Base-by-base conservation (phyloP, 1,140 invertebrate species). In the Cataglyphis hispanica region DNA sequence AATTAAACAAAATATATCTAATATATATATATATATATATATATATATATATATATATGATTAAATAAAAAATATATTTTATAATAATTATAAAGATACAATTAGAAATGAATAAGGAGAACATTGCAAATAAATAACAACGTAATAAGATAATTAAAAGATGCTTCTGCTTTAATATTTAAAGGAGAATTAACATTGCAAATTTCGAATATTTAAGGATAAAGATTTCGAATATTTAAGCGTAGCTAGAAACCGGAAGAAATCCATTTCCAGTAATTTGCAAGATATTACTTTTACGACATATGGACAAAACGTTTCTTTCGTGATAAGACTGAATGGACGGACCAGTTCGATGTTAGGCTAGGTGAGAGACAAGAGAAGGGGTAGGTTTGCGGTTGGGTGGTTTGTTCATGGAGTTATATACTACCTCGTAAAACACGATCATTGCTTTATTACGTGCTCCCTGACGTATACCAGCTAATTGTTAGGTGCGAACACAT, bases 371-470 rank as follows among this genome's bases (percentile, higher is more conserved):
- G 84, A 88, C 81, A 87, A 67, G 80, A 83, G 88, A 88, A 88
- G 87, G 77, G 67, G 61, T 86, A 64, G 61, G 50, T 86, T 72
- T 86, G 85, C 69, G 91, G 90, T 91, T 76, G 88, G 77, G 66
- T 69, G 87, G 86, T 90, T 89, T 80, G 81, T 87, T 85, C 85
- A 87, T 86, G 78, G 87, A 91, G 89, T 91, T 91, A 90, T 94
- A 93, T 93, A 93, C 89, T 90, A 77, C 91, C 91, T 95, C 94
- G 91, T 95, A 94, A 94, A 95, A 90, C 88, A 91, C 89, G 93
- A 94, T 94, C 94, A 94, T 94, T 93, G 92, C 93, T 94, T 94
- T 94, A 94, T 94, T 92, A 92, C 91, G 89, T 86, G 87, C 91
- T 90, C 86, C 89, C 90, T 90, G 92, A 92, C 91, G 92, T 90